These are phyloP conservation scores for Litoditis marina DNA, from an alignment of 2,888 invertebrate genomes.

Conservation along the genomic window DNA sequence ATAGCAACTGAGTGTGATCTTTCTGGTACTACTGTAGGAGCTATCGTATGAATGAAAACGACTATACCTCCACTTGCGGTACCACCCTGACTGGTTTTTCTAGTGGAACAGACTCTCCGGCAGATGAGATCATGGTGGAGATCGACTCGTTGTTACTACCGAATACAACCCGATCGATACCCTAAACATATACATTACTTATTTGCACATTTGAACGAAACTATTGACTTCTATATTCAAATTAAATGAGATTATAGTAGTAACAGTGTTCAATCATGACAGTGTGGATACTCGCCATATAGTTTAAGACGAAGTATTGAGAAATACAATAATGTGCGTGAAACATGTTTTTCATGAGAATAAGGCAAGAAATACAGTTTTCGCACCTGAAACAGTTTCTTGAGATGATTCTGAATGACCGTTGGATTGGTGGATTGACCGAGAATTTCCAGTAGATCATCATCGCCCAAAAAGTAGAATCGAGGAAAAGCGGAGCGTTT, in stretches of 20 bases:
- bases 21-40: no score
- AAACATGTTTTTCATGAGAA: no score
- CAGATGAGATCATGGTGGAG: slow-evolving; percentile 74
- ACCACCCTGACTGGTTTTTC: slow-evolving; percentile 73
- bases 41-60: no score
- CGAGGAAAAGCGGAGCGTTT: slow-evolving; percentile 89
- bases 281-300: not conserved
- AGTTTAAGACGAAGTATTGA: no score
- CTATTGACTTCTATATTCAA: no score
- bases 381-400: slow-evolving; percentile 80
- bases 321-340: no score
- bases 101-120: slow-evolving; percentile 68
- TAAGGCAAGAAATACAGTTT: no score
- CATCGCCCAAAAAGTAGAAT: slow-evolving; percentile 94
- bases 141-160: slow-evolving; percentile 68
- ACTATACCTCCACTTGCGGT: slow-evolving; percentile 79
- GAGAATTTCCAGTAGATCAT: slow-evolving; percentile 89
- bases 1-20: no score
- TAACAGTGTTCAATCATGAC: slow-evolving; percentile 66
- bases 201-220: not conserved
- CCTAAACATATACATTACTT: slow-evolving; percentile 72
- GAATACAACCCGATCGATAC: slow-evolving; percentile 75
- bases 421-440: slow-evolving; percentile 85
- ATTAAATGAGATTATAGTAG: no score
- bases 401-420: slow-evolving; percentile 85